Percentiles rank a stretch among this genome's conserved stretches.
Conservation (phyloP, 2,888 invertebrate species). For the Orthosia incerta region DNA sequence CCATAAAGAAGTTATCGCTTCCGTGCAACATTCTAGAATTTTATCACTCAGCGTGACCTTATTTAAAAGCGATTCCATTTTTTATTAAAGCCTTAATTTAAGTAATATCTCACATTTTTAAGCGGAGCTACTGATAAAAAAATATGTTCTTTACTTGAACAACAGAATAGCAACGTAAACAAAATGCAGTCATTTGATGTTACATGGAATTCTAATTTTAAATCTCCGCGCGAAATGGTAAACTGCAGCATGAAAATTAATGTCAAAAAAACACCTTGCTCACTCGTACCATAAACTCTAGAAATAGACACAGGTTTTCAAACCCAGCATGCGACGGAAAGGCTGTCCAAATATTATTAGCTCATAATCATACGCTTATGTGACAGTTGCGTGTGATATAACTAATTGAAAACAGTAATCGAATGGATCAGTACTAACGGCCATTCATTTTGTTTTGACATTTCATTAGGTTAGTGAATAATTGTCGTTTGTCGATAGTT, state of each 20-base stretch:
- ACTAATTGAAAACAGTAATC: slow-evolving; percentile 51
- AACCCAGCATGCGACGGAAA: background rate
- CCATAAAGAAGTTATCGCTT: slow-evolving; percentile 53
- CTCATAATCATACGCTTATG: slow-evolving; percentile 34
- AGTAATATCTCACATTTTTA: background rate
- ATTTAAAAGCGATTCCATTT: slow-evolving; percentile 30
- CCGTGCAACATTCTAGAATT: slow-evolving; percentile 48
- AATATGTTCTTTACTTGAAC: background rate
- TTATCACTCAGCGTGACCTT: slow-evolving; percentile 48
- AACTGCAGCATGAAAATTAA: background rate
- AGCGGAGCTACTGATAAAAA: background rate
- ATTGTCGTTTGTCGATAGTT: background rate
- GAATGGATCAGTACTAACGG: slow-evolving; percentile 23
- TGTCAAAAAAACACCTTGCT: slow-evolving; percentile 3
- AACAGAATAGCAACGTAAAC: background rate
- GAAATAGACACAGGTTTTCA: slow-evolving; percentile 23
- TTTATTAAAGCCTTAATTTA: slow-evolving; percentile 23
- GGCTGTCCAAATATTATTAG: slow-evolving; percentile 31
- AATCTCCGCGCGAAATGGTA: background rate
- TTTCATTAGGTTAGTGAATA: slow-evolving; percentile 32
- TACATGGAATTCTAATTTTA: background rate
- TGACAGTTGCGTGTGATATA: slow-evolving; percentile 44
- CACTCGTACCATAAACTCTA: background rate
- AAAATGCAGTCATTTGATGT: background rate
- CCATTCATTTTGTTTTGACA: slow-evolving; percentile 37